Conservation (phyloP, 2,888 invertebrate species). For the Hydraecia micacea region DNA sequence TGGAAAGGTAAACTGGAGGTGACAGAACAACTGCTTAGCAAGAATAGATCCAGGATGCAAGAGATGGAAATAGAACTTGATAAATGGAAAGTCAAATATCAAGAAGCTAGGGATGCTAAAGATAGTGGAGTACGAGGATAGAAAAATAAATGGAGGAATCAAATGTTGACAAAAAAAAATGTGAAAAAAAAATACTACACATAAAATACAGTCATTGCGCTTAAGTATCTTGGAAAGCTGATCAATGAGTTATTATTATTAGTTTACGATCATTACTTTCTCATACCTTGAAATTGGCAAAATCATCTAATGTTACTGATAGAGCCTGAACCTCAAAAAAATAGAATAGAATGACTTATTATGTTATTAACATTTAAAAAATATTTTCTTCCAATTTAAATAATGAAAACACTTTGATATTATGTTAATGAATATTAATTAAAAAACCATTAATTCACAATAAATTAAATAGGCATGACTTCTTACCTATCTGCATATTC, state of each 20-base stretch:
- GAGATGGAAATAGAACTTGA: constrained; percentile 75
- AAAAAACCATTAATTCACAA: background rate
- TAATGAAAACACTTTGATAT: background rate
- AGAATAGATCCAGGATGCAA: constrained; percentile 71
- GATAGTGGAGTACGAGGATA: constrained; percentile 33
- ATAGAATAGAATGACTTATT: background rate
- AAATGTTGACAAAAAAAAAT: background rate
- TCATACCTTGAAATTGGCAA: too few relatives aligned
- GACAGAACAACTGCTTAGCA: constrained; percentile 71
- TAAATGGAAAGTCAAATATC: constrained; percentile 79
- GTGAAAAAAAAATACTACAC: background rate
- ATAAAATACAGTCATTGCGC: background rate
- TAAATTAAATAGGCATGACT: background rate
- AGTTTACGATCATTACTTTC: too few relatives aligned
- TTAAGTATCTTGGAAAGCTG: background rate
- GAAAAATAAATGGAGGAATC: background rate
- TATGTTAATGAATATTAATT: background rate
- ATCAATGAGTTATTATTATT: background rate
- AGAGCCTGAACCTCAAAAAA: too few relatives aligned
- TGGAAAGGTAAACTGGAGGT: constrained; percentile 72
- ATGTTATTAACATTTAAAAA: background rate
- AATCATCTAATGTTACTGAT: too few relatives aligned
- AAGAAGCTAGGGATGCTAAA: constrained; percentile 57
- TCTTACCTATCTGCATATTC: background rate
- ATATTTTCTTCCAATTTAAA: background rate